A percentile compares a stretch with the other conserved stretches of the same genome.
Evolutionary conservation across 2,888 invertebrate genomes (phyloP).

Genomic region (Podotricha telesiphe): DNA sequence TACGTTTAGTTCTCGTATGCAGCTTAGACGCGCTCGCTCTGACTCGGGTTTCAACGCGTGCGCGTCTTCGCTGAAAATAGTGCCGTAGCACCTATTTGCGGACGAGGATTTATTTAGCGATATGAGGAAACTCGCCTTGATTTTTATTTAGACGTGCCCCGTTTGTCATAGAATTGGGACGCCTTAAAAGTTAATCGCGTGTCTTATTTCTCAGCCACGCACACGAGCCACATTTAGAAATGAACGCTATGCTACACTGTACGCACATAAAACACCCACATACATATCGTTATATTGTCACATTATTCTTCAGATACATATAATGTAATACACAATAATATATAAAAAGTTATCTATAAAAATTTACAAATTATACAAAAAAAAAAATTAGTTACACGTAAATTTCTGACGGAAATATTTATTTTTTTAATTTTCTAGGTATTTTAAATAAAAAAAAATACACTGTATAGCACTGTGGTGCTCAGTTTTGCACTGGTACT

Average conservation of each 20-base stretch:
- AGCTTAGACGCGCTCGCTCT: constrained; percentile 46
- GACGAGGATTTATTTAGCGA: constrained; percentile 81
- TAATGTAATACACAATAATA: constrained; percentile 14
- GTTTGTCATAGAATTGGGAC: constrained; percentile 67
- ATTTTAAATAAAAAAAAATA: too few species aligned
- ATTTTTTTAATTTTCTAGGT: too few species aligned
- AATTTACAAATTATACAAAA: too few species aligned
- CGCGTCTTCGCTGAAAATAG: constrained; percentile 82
- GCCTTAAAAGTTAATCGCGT: constrained; percentile 41
- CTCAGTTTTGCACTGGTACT: too few species aligned
- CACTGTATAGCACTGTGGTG: too few species aligned
- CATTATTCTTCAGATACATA: constrained; percentile 27
- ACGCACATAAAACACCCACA: constrained; percentile 39
- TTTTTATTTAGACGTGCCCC: constrained; percentile 77
- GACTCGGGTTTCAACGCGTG: constrained; percentile 80
- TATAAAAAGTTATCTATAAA: too few species aligned
- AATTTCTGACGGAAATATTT: too few species aligned
- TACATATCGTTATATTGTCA: constrained; percentile 27
- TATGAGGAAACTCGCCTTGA: constrained; percentile 77
- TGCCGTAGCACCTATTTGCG: constrained; percentile 78
- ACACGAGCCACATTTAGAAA: constrained; percentile 36
- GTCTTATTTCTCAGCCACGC: constrained; percentile 39
- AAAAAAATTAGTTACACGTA: too few species aligned
- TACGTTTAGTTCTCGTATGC: constrained; percentile 42
- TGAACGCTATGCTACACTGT: constrained; percentile 37